Evolutionary conservation across 2,888 invertebrate genomes (phyloP).

Genomic region (Parochlus steinenii): DNA sequence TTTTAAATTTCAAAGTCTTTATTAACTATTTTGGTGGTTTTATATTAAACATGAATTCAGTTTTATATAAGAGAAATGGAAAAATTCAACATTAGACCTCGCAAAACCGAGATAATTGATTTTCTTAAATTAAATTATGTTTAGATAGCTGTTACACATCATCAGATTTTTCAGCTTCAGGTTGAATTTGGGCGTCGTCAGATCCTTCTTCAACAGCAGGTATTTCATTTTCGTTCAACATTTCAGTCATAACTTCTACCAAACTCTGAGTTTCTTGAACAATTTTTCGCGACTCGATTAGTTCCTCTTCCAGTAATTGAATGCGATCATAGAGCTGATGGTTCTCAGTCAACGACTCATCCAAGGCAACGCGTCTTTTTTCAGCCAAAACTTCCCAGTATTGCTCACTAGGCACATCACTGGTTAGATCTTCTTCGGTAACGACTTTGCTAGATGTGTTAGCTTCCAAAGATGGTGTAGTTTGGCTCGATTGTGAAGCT

Average conservation of each 20-base stretch:
- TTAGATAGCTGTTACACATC: too few relatives aligned
- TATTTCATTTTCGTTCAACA: slow-evolving; percentile 43
- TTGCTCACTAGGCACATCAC: slow-evolving; percentile 46
- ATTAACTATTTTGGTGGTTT: too few relatives aligned
- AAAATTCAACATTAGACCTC: too few relatives aligned
- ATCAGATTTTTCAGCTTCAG: too few relatives aligned
- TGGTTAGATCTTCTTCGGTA: slow-evolving; percentile 50
- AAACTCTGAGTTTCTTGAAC: slow-evolving; percentile 55
- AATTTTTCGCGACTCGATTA: slow-evolving; percentile 52
- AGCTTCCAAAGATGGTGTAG: slow-evolving; percentile 41
- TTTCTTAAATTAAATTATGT: too few relatives aligned
- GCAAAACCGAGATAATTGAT: too few relatives aligned
- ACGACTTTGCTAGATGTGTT: slow-evolving; percentile 32
- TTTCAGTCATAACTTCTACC: slow-evolving; percentile 59
- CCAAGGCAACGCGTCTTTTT: slow-evolving; percentile 50
- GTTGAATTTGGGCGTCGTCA: too few relatives aligned
- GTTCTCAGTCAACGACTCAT: slow-evolving; percentile 58
- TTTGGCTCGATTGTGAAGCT: slow-evolving; percentile 20
- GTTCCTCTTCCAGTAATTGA: slow-evolving; percentile 34
- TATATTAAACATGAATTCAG: too few relatives aligned
- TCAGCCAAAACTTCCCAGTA: slow-evolving; percentile 66
- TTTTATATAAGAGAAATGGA: too few relatives aligned
- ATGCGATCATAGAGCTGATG: slow-evolving; percentile 37
- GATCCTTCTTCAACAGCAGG: too few relatives aligned
- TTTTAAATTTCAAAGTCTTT: too few relatives aligned